Evolutionary conservation across 2,888 invertebrate species (phyloP), one percentile per base, ranked within the genome.

Genomic region (Spilosoma lubricipeda): DNA sequence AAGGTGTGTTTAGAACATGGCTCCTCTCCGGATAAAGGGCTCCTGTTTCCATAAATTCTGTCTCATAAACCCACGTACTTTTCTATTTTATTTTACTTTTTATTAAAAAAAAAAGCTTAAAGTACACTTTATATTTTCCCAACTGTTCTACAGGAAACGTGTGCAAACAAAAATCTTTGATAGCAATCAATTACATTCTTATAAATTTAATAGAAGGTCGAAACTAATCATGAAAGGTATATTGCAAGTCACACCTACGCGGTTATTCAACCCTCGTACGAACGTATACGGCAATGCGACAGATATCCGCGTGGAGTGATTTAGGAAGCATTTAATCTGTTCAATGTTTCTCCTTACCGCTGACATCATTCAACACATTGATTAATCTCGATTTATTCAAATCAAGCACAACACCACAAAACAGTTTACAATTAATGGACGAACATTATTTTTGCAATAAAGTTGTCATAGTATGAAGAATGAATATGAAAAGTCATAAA

Each of bases 261-360:
- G 71, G 36, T 70, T 67, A 80, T 78, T 74, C 78, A 77, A 79
- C 82, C 77, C 77, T 67, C 66, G 75, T 77, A 76, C 76, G 77
- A 78, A 79, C 71, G 79, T 77, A 67, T 67, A 67, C 45, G 74
- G 65, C 75, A 80, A 59, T 75, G 66, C 72, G 70, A n/a, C 66
- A 27, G 69, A 71, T 77, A 83, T 85, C 84, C 84, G 84, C 84
- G 80, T 84, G 83, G 80, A 77, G 63, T 71, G 70, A 82, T 72
- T 76, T 82, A 80, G 75, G 76, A 83, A 78, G 69, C 71, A 67
- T 76, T 76, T 70, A 75, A 74, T 76, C 72, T 72, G 72, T 72
- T 71, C 75, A 72, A 52, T 72, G 73, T 73, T 82, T 68, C 67
- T 73, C 67, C 76, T 73, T 69, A 42, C 20, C 48, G 71, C 72